Conservation (phyloP, 2,797 vertebrate genomes). For the Chrosomus eos region DNA sequence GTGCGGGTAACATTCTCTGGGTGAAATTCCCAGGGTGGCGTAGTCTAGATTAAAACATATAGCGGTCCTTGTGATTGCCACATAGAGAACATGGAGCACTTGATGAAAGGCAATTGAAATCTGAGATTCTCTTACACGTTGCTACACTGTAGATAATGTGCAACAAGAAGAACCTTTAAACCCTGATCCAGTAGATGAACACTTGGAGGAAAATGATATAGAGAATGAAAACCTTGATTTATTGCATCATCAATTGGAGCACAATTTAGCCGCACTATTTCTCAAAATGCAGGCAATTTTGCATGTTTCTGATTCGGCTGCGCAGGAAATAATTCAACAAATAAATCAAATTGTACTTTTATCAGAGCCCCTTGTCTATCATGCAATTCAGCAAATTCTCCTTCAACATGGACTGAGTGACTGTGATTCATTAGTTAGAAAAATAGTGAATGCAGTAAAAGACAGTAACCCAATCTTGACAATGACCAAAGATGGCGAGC, state of each 20-base stretch:
- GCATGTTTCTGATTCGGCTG: constrained; percentile 31
- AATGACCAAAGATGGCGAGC: constrained; percentile 21
- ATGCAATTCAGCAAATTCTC: constrained; percentile 30
- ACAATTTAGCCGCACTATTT: constrained; percentile 49
- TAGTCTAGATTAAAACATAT: too few relatives aligned
- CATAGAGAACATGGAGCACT: constrained; percentile 8
- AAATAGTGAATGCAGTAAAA: too few relatives aligned
- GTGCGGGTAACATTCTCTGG: too few relatives aligned
- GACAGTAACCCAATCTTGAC: constrained; percentile 41
- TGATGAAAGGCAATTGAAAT: constrained; percentile 23
- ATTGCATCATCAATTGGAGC: constrained; percentile 35
- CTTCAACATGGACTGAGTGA: too few relatives aligned
- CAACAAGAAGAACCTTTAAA: neutral
- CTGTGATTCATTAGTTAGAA: too few relatives aligned
- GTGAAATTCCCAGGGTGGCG: too few relatives aligned
- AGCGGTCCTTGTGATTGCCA: too few relatives aligned
- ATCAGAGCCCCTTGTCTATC: constrained; percentile 37
- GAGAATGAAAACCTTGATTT: neutral
- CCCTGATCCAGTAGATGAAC: neutral
- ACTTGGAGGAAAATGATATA: constrained; percentile 1
- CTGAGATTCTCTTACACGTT: constrained; percentile 22
- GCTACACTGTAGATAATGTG: neutral
- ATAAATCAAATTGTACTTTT: constrained; percentile 36
- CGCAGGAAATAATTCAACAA: constrained; percentile 38
- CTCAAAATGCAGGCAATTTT: constrained; percentile 36